These are phyloP conservation scores for Phenganax subtilis DNA, from an alignment of 92 coral and sea anemone genomes.

Conservation along the genomic window DNA sequence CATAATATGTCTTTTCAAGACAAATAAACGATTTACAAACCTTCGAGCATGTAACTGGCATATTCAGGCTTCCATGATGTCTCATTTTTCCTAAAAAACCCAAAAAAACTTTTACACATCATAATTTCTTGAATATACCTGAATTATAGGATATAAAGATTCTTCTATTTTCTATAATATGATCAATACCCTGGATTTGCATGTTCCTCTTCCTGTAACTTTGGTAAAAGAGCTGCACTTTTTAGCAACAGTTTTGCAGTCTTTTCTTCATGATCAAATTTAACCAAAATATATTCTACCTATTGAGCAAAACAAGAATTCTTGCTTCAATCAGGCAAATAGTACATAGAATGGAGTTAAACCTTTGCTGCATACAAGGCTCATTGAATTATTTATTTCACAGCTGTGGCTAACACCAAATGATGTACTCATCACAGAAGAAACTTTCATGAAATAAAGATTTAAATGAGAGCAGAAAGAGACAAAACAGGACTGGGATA, in stretches of 20 bases:
- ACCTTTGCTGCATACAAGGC: too few relatives aligned
- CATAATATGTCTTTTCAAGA: not conserved
- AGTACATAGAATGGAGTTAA: too few relatives aligned
- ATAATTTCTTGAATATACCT: not conserved
- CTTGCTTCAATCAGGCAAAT: too few relatives aligned
- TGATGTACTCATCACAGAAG: too few relatives aligned
- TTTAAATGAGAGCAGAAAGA: too few relatives aligned
- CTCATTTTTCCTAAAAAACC: constrained; percentile 56
- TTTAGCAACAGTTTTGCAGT: constrained; percentile 63
- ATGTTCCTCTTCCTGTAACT: constrained; percentile 70
- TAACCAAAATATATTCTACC: constrained; percentile 87
- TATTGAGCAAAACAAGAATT: constrained; percentile 9
- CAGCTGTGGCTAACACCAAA: not conserved
- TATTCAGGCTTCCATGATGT: constrained; percentile 98
- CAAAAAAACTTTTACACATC: not conserved
- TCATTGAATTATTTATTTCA: too few relatives aligned
- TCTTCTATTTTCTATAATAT: not conserved
- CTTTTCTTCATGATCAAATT: constrained; percentile 86
- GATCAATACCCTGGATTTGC: constrained; percentile 76
- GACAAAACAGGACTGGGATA: not conserved
- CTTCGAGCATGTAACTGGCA: constrained; percentile 94
- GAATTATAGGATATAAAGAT: not conserved
- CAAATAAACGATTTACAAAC: constrained; percentile 29
- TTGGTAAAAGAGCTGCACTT: constrained; percentile 60
- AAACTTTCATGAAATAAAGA: too few relatives aligned